Percentiles rank a stretch among this genome's conserved stretches.
phyloP scores from a whole-genome alignment of 2,113 vertebrate genomes.

The Crotalus helleri region DNA sequence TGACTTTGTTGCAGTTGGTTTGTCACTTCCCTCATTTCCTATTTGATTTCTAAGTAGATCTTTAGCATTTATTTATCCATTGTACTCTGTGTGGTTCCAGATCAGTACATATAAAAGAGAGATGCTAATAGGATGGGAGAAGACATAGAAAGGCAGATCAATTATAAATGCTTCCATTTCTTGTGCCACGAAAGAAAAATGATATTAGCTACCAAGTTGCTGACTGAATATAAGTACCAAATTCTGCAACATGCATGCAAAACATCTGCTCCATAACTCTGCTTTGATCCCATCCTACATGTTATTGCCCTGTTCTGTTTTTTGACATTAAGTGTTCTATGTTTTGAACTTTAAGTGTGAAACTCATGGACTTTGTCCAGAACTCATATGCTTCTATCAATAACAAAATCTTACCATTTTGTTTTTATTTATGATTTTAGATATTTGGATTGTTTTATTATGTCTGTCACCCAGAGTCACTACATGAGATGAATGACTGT shows the following conservation, averaged over 20 bases:
- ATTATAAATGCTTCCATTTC: constrained; percentile 34
- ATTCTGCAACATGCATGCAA: not conserved
- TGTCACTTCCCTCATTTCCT: not conserved
- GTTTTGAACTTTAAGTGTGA: not conserved
- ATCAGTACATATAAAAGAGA: not conserved
- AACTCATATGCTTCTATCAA: not conserved
- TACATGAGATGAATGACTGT: not conserved
- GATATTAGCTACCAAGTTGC: constrained; percentile 46
- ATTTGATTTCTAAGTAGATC: not conserved
- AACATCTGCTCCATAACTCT: not conserved
- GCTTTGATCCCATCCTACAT: not conserved
- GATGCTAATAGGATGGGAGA: not conserved
- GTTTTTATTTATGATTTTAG: not conserved
- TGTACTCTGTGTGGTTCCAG: not conserved
- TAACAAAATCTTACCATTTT: not conserved
- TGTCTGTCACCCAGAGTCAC: not conserved
- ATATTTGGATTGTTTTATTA: not conserved
- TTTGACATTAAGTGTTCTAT: not conserved
- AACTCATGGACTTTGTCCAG: not conserved
- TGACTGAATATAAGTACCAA: not conserved
- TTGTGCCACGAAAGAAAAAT: constrained; percentile 45
- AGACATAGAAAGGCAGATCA: not conserved
- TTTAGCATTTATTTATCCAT: not conserved
- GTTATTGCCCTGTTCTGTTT: not conserved
- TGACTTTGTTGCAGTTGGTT: not conserved